Conservation (phyloP, 2,888 invertebrate species). For the Cyclophora punctaria region DNA sequence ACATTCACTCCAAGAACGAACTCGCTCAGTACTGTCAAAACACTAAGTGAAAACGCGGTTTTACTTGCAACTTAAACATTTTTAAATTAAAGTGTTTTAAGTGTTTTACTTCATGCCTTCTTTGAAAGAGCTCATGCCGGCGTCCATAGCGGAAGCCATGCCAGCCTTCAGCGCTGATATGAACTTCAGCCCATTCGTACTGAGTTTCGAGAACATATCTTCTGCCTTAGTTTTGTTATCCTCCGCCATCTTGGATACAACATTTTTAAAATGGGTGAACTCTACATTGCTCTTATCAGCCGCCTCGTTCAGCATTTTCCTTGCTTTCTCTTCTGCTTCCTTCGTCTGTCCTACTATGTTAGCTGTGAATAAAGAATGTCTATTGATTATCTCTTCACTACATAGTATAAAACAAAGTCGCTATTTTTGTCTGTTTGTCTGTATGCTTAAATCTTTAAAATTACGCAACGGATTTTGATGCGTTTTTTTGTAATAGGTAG, state of each 20-base stretch:
- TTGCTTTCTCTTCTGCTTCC: constrained; percentile 11
- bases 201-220: neutral
- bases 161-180: neutral
- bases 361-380: constrained; percentile 8
- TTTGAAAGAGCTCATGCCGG: neutral
- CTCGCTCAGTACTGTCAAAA: no score
- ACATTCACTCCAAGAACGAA: no score
- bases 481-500: no score
- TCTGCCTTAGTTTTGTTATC: neutral
- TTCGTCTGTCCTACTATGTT: constrained; percentile 12
- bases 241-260: constrained; percentile 2
- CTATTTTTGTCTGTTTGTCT: no score
- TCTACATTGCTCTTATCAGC: constrained; percentile 5
- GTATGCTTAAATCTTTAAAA: no score
- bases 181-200: neutral
- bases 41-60: no score
- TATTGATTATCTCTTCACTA: no score
- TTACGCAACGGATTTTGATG: no score
- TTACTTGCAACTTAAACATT: no score
- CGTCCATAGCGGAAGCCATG: neutral
- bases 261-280: constrained; percentile 11
- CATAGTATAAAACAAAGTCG: no score
- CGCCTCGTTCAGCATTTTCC: constrained; percentile 6
- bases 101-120: neutral
- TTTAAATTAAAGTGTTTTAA: neutral